Evolutionary conservation across 2,888 invertebrate genomes (phyloP), one percentile per base, ranked within the genome.

Genomic region (Anthophora plumipes): DNA sequence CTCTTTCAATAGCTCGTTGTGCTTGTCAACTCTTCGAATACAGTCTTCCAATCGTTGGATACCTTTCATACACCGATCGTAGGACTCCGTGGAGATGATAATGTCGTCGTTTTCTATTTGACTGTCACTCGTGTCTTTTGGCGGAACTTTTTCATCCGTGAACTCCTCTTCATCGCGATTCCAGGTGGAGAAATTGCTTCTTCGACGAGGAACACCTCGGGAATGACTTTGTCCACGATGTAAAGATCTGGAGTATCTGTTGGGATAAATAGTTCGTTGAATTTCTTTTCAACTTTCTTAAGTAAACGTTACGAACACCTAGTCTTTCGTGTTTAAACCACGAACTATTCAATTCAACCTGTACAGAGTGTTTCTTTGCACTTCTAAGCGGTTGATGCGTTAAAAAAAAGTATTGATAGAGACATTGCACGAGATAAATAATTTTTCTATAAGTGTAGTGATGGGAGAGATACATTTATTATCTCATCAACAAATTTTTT

Each of bases 11-110:
- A 84, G 61, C 69, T 86, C 85, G 64, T 91, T 90, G 55, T 91
- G 91, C 59, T 69, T 82, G 71, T 88, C 88, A 6, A 89, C 87
- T 41, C 80, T 86, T 11, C 77, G 85, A 31, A 92, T 89, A 66
- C 91, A 90, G 48, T 86, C 82, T 68, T 92, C 91, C 73, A 92
- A 74, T 75, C 88, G 85, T 69, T 88, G 86, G 64, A 92, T 90
- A 54, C 90, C 89, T 52, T 79, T 85, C 73, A 92, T 68, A 74
- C 91, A 91, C 63, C 87, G 88, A 37, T 89, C 87, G 78, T 91
- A 91, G 11, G 91, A 89, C 67, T 89, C 87, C 20, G 80, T 80
- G 1, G 88, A 60, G 6, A 72, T 39, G 37, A 54, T n/a, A 9
- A 67, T 46, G 12, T 86, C 84, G 11, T 80, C 73, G 57, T 68